Evolutionary conservation across 2,113 vertebrate species (phyloP), one percentile per base, ranked within the genome.

Genomic region (Nansenia antarctica): DNA sequence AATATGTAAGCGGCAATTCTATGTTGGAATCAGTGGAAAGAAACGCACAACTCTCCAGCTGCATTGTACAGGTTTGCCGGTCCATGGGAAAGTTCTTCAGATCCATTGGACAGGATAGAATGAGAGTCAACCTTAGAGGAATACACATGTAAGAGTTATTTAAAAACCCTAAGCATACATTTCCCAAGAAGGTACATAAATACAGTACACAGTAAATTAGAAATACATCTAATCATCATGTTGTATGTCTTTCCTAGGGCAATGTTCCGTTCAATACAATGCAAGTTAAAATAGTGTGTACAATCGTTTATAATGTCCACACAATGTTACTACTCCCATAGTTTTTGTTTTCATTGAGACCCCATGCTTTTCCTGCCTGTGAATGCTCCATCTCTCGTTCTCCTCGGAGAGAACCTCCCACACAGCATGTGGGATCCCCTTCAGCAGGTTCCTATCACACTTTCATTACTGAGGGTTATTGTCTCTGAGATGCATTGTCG

Each of bases 81-180:
- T 99, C 98, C 98, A 99, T 99, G 1, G 98, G 98, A 84, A 99
- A 99, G 88, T 99, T 99, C 92, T 99, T 99, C 85, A 99, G 89
- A 82, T 99, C 98, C 98, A 99, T 99, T 3, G 98, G 98, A 82
- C 98, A 99, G 18, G 98, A 99, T 76, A 99, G 92, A 62, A 95
- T 99, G 79, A 99, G 92, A 57, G 98, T 99, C 85, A 99, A 87
- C 87, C 98, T 99, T 72, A 1, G 34, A 63, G 0, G 20, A 27
- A 60, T 18, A 31, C 6, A 60, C 53, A 27, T 22, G 20, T 27
- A 27, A 55, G 26, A 2, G 26, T 11, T 3, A 34, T 20, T 24
- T 20, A 18, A 60, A 18, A 34, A 18, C 4, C 18, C n/a, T 32
- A 18, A 11, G 58, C 32, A 32, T 9, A 8, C 29, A 31, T 58